These are phyloP conservation scores for Antigone vipio DNA, from an alignment of 2,113 vertebrate genomes.

Conservation along the genomic window DNA sequence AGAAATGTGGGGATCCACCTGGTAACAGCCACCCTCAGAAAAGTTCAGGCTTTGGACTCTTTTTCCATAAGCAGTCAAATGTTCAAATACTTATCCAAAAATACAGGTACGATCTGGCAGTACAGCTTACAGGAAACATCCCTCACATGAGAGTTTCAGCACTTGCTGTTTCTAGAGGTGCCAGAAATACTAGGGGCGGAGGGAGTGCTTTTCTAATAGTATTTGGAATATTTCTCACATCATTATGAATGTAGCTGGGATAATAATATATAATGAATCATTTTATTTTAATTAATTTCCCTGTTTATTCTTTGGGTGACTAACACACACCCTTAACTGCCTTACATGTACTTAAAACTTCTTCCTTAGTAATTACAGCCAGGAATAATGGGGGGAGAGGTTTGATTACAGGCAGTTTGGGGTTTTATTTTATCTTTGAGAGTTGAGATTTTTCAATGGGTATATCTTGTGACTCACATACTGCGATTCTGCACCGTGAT, in stretches of 20 bases:
- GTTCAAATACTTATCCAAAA: conserved; percentile 35
- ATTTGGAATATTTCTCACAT: conserved; percentile 60
- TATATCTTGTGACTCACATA: background rate
- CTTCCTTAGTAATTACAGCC: background rate
- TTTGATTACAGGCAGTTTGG: background rate
- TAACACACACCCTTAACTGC: background rate
- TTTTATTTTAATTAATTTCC: conserved; percentile 43
- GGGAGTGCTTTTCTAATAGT: conserved; percentile 37
- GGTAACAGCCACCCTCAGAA: background rate
- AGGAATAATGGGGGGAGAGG: background rate
- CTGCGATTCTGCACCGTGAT: fast-evolving
- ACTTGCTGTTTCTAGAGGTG: conserved; percentile 57
- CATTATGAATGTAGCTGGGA: conserved; percentile 29
- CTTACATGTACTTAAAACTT: background rate
- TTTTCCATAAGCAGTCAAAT: conserved; percentile 18
- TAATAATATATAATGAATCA: conserved; percentile 40
- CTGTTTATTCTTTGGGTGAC: conserved; percentile 15
- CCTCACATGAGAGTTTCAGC: conserved; percentile 46
- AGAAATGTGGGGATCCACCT: background rate
- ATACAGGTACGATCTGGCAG: conserved; percentile 45
- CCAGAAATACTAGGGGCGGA: conserved; percentile 32
- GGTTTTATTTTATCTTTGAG: background rate
- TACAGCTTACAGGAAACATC: conserved; percentile 50
- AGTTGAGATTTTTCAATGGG: background rate
- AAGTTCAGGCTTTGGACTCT: background rate